Conservation (phyloP, 2,113 vertebrate genomes). For the Mugil cephalus region DNA sequence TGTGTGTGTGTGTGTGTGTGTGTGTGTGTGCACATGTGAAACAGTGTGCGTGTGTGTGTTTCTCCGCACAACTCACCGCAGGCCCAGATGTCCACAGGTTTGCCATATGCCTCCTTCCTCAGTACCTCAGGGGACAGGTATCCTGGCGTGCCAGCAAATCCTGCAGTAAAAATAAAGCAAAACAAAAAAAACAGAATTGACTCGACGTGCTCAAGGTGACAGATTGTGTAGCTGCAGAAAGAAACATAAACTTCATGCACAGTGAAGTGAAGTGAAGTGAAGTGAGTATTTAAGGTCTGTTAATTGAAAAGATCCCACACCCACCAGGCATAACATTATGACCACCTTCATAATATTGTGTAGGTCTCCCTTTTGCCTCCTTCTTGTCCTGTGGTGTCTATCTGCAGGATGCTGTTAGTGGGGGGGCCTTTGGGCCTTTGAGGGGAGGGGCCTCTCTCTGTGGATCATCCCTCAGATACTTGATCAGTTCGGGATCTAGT, state of each 20-base stretch:
- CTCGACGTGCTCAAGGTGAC: slow-evolving; percentile 5
- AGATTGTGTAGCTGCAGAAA: slow-evolving; percentile 13
- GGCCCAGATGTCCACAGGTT: slow-evolving; percentile 99
- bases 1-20: slow-evolving; percentile 19
- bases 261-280: not conserved
- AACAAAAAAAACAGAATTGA: slow-evolving; percentile 15
- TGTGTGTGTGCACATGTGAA: too few species aligned
- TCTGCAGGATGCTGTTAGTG: too few species aligned
- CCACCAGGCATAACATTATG: too few species aligned
- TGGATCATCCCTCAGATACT: too few species aligned
- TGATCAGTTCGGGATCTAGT: too few species aligned
- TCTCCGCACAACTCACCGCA: slow-evolving; percentile 87
- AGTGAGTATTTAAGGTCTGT: not conserved
- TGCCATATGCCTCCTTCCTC: slow-evolving; percentile 97
- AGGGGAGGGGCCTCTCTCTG: too few species aligned
- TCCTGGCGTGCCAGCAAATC: slow-evolving; percentile 93
- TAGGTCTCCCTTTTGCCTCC: too few species aligned
- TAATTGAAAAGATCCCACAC: slow-evolving; percentile 4
- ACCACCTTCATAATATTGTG: too few species aligned
- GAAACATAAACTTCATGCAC: slow-evolving; percentile 16
- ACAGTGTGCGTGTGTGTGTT: slow-evolving; percentile 11
- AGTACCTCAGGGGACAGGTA: slow-evolving; percentile 94
- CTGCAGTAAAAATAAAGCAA: slow-evolving; percentile 71
- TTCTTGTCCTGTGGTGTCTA: too few species aligned
- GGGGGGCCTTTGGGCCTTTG: too few species aligned